Evolutionary conservation across 2,113 vertebrate species (phyloP).

Genomic region (Trachemys scripta): DNA sequence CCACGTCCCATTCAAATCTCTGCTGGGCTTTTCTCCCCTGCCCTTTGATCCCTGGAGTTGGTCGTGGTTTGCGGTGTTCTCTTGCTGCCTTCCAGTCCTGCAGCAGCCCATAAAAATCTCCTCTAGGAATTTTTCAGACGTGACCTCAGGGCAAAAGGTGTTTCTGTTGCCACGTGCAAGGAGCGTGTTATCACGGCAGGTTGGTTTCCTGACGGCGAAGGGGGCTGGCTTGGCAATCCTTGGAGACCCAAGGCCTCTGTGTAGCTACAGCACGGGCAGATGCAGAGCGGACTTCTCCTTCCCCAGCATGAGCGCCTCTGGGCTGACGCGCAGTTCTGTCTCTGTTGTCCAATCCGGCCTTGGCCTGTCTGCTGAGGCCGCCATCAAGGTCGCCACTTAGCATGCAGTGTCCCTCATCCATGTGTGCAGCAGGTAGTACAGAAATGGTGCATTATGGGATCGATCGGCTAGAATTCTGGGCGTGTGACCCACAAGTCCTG

Average conservation of each 20-base stretch:
- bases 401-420: too few species aligned
- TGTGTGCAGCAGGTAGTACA: too few species aligned
- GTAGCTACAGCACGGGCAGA: background rate
- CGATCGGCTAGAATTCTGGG: background rate
- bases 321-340: background rate
- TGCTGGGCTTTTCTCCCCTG: background rate
- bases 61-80: fast-evolving
- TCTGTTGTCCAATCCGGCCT: background rate
- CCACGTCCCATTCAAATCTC: fast-evolving
- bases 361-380: background rate
- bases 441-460: too few species aligned
- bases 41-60: background rate
- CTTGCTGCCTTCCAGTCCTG: fast-evolving
- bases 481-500: background rate
- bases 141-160: background rate
- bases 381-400: too few species aligned
- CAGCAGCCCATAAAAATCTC: background rate
- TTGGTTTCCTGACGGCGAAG: too few species aligned
- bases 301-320: background rate
- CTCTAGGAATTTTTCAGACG: background rate
- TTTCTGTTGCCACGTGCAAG: background rate
- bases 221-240: too few species aligned
- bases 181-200: too few species aligned
- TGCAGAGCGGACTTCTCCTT: background rate
- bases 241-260: background rate